Evolutionary conservation across 1,140 invertebrate species (phyloP), one percentile per base, ranked within the genome.

Genomic region (Druon quercuslanigerum): DNA sequence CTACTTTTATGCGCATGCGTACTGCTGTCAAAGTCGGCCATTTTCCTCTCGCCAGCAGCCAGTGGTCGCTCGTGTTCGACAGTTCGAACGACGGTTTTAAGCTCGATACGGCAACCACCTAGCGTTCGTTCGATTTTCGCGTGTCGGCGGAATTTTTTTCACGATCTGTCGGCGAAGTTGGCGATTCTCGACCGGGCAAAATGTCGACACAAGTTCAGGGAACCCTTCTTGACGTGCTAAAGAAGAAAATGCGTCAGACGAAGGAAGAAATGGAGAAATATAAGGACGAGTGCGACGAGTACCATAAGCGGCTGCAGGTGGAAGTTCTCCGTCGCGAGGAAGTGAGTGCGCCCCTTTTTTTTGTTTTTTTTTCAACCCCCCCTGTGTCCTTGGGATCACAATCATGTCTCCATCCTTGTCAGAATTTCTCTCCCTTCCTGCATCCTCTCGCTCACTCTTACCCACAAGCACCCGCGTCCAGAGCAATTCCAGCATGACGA

Each of bases 171-270:
- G 13, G 66, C 57, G 50, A 51, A 70, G 14, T 77, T 50, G 16
- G 51, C 33, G 20, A 70, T 6, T 20, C n/a, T 75, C 16, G 33
- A 33, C 52, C 25, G 50, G 56, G 56, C 70, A 89, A 94, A 92
- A 97, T 97, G 96, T 95, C 96, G 92, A 94, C 95, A 86, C 96
- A 96, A 92, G 94, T 96, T 92, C 95, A 96, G 92, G 96, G 96
- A 86, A 96, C 96, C 85, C 94, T 99, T 82, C 93, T 98, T 87
- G 97, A 98, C 93, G 97, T 98, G 85, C 94, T 99, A 83, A 99
- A 99, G 94, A 98, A 99, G 94, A 99, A 99, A 95, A 99, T 99
- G 98, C 94, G 97, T 85, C 96, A 98, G 90, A 97, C 98, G 79
- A 98, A 98, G 93, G 97, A 99, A 90, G 98, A 99, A 93, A 96